Evolutionary conservation across 2,113 vertebrate genomes (phyloP), one percentile per base, ranked within the genome.

Genomic region (Plecturocebus donacophilus): DNA sequence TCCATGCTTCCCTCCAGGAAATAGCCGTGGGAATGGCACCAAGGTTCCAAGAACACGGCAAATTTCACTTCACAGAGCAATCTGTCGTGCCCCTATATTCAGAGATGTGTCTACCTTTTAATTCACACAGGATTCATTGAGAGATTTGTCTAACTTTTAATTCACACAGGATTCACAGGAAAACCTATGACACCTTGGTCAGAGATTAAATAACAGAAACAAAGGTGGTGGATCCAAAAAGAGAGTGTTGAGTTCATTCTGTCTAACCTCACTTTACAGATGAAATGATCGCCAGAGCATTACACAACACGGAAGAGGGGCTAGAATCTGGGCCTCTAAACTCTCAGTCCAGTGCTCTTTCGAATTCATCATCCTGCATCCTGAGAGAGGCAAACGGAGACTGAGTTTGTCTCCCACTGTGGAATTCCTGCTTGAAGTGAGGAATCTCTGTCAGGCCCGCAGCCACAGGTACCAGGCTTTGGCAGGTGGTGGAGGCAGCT

Each of bases 251-350:
- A 23, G 21, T 45, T 81, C 27, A 11, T 73, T 68, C 27, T 2
- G 8, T 5, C 49, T 58, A 42, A 9, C 8, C 1, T 91, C 6
- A 7, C 35, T 66, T 38, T 23, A 42, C 1, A 35, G 73, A 30
- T 14, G 70, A 49, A 68, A 13, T 13, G 58, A 4, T 54, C 13
- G 25, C 16, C 40, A 27, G 61, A 75, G 49, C 27, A 27, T 52
- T 5, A 10, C 23, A 3, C 0, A 3, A 38, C 21, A 58, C 58
- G 21, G 35, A 9, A 87, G 16, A 10, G 38, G 21, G 16, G 0
- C 86, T 56, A 17, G 38, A 47, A 52, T 17, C 19, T 27, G 10
- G 21, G 23, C 30, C 54, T 93, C 84, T 12, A 7, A 47, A 8
- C 38, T 61, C 61, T 86, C 27, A 19, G 32, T 40, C 68, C 5